Base-by-base conservation (phyloP, 2,888 invertebrate species). In the Zhengitettix transpicula region DNA sequence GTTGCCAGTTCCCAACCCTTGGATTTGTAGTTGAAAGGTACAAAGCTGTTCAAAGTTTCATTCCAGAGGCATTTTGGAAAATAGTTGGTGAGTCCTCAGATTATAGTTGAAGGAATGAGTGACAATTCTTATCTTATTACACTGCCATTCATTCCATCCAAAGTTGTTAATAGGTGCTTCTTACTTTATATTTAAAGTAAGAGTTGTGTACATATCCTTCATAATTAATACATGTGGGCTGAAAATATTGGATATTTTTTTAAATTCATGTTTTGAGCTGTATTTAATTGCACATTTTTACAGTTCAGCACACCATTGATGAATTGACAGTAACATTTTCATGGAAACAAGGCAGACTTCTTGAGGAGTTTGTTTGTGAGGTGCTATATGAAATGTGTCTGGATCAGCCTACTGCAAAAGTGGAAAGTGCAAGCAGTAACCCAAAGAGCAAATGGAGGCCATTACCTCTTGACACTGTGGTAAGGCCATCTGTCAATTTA, bases 1-100 rank as follows among this genome's bases (percentile, higher is more conserved):
- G 94, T 61, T 99, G 99, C 70, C 99, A 99, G 74, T 98, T 99
- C 73, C 99, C 99, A 9, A 99, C 99, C 0, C 77, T 99, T n/a
- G 99, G 99, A 1, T 99, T 99, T 80, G 97, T 99, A n/a, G 98
- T 96, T 0, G 96, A 99, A 72, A 80, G 99, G 58, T 98, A 89
- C 71, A 85, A 93, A 70, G 91, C 93, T 40, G 86, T 94, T 55
- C 87, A 94, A 71, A 84, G 83, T 64, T 99, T 99, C 74, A 81
- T 95, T 10, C 77, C 91, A 0, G 97, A 99, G 74, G 79, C 83
- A 8, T 99, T 98, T 76, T 99, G 99, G 98, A 96, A 91, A 73
- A 81, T 99, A 55, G 86, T 83, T 81, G 85, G 89, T 87, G 70
- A 61, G 47, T 44, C 28, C 28, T 28, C 2, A 28, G 28, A 28